Conservation (phyloP, 2,797 vertebrate species). For the Triplophysa bombifrons region DNA sequence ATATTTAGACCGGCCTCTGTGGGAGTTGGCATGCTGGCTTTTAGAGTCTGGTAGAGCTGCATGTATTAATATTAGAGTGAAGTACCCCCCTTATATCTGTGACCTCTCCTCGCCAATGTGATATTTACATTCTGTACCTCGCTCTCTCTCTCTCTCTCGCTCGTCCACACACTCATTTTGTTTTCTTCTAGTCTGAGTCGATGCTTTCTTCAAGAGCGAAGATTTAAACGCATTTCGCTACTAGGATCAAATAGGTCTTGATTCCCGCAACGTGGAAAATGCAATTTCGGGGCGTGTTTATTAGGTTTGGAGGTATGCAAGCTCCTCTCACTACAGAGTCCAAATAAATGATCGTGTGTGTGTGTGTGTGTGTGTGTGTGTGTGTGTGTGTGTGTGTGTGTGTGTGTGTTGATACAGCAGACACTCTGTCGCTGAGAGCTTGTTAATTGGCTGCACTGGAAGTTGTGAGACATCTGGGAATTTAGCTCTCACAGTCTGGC, state of each 20-base stretch:
- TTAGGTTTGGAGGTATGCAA: conserved; percentile 39
- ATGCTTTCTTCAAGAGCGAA: conserved; percentile 16
- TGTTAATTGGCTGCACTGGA: conserved; percentile 56
- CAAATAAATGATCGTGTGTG: conserved; percentile 22
- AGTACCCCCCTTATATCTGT: neutral
- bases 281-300: conserved; percentile 7
- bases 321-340: neutral
- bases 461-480: conserved; percentile 48
- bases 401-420: conserved; percentile 28
- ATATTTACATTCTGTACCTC: conserved; percentile 50
- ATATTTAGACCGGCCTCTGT: conserved; percentile 75
- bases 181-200: conserved; percentile 19
- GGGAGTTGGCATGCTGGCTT: conserved; percentile 63
- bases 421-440: conserved; percentile 39
- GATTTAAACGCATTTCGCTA: neutral
- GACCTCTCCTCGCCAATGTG: conserved; percentile 14
- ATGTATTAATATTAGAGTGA: conserved; percentile 63
- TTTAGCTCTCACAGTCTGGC: conserved; percentile 40
- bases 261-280: neutral
- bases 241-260: neutral
- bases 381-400: conserved; percentile 22
- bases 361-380: conserved; percentile 20
- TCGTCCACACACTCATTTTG: neutral
- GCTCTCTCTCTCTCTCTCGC: neutral
- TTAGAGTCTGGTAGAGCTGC: conserved; percentile 57